Base-by-base conservation (phyloP, 2,113 vertebrate species). In the Aix galericulata region DNA sequence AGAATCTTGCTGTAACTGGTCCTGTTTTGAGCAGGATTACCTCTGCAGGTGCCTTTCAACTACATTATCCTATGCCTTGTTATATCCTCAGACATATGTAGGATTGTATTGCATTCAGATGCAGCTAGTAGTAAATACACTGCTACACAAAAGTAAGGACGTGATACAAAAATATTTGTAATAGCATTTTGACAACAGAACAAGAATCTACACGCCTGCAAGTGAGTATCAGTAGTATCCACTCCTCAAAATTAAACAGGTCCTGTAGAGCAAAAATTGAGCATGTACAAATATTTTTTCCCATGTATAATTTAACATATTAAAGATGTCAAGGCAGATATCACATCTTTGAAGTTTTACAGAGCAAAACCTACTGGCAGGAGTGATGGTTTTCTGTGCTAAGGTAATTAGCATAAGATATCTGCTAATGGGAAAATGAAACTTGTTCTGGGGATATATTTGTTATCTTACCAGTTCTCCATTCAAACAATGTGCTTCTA, bases 401-500 rank as follows among this genome's bases (percentile, higher is more conserved):
- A 34, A 87, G 44, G 36, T 66, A 73, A 72, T 16, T 14, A 23
- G 18, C 14, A 71, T 1, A 52, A 62, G 34, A 38, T 4, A 59
- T 60, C 21, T 44, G n/a, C 38, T 63, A 59, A 29, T 3, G 4
- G 31, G 13, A 88, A 89, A 25, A 85, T 11, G 34, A 53, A 85
- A 32, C 3, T 53, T 11, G 2, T 42, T 76, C 53, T 34, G 48
- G 84, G 84, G 42, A 29, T 60, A 21, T 16, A 17, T 72, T 62
- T 69, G 71, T 38, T 40, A 16, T 76, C 91, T 73, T 97, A 99
- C 99, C 98, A 98, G 99, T 86, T 99, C 99, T 87, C 98, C 99
- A 63, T 99, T 99, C 94, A 99, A 98, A 96, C 98, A 98, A 92
- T 99, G 98, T 87, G 98, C 98, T 76, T 99, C 99, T 31, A 98